Base-by-base conservation (phyloP, 2,797 vertebrate genomes). In the Hydrophis major region DNA sequence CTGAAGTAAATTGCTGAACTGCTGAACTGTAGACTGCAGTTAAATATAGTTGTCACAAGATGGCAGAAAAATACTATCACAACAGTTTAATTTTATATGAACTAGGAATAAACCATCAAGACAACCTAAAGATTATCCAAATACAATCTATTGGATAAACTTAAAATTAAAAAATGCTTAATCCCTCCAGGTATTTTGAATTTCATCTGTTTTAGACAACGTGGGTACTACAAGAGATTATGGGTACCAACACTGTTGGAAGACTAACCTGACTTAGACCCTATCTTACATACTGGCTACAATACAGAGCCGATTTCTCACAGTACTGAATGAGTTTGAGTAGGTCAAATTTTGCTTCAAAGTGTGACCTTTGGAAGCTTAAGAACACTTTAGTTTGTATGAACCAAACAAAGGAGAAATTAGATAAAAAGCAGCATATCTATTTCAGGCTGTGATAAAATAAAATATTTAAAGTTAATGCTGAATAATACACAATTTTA, bases 41-140 rank as follows among this genome's bases (percentile, higher is more conserved):
- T 59, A 0, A 86, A 91, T 92, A 95, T 78, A 7, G 88, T 66
- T 89, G 96, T 96, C 98, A 97, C 97, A 63, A 97, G 98, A 95
- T 97, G 98, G 97, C 97, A 97, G 97, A 50, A 97, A 89, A 0
- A 96, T 89, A 69, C 95, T 74, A 95, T 93, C 92, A 14, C 61
- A 63, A 60, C n/a, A 47, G 8, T 28, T 78, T 56, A 20, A 28
- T 12, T 61, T n/a, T 50, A 14, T 22, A 14, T 6, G 11, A 3
- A 4, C 1, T 6, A 11, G 2, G 74, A 55, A 25, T 20, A 2
- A 20, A 1, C 3, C n/a, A 2, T 47, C 89, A 47, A 88, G 32
- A n/a, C 55, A 88, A 20, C 28, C 37, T 87, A 28, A 63, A 74
- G 57, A 13, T 42, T 42, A 37, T 86, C n/a, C 11, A 37, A 55